Conservation (phyloP, 1,140 invertebrate genomes). For the Aricia agestis region DNA sequence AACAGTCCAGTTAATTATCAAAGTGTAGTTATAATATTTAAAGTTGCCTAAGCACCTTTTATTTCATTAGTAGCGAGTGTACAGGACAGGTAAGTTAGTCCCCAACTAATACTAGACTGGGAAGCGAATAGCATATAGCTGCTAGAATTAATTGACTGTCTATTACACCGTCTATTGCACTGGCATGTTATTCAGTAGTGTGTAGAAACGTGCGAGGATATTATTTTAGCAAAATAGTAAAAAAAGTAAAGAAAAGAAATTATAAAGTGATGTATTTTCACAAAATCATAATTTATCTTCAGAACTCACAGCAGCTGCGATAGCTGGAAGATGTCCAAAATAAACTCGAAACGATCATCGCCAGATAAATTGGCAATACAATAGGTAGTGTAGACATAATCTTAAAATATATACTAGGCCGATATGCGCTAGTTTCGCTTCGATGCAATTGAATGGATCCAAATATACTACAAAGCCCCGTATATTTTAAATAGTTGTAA, state of each 20-base stretch:
- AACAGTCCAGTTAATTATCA: no score
- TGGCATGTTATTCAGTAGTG: no score
- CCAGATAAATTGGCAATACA: slow-evolving; percentile 10
- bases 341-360: neutral
- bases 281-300: neutral
- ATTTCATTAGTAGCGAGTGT: neutral
- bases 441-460: neutral
- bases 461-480: neutral
- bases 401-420: neutral
- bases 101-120: slow-evolving; percentile 22
- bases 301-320: neutral
- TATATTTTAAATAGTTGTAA: no score
- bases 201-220: no score
- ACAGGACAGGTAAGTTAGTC: neutral
- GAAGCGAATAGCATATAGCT: neutral
- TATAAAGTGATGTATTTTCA: no score
- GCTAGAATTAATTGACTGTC: slow-evolving; percentile 19
- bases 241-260: no score
- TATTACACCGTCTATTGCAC: slow-evolving; percentile 2
- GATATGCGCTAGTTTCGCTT: neutral
- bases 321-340: neutral
- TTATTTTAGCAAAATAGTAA: no score
- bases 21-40: no score
- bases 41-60: neutral
- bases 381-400: neutral